phyloP scores from a whole-genome alignment of 2,113 vertebrate species.

The Fulmarus glacialis region DNA sequence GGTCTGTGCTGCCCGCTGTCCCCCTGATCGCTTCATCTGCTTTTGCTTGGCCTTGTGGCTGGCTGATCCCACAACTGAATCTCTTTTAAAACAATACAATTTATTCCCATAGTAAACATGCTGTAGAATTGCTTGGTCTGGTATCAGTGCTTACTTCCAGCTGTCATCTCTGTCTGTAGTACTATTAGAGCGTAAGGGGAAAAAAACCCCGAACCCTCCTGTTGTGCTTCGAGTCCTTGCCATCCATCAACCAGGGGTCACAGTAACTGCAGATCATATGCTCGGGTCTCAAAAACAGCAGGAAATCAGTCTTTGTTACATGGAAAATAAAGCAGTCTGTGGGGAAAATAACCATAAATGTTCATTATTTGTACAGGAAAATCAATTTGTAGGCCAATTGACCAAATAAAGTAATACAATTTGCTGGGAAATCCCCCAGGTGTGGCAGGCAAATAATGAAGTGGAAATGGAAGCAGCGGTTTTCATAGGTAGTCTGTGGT shows the following conservation, averaged over 20 bases:
- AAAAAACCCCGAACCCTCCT: neutral
- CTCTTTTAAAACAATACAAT: neutral
- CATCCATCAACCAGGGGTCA: constrained; percentile 44
- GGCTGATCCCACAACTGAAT: neutral
- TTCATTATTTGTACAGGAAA: constrained; percentile 81
- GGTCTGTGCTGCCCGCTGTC: neutral
- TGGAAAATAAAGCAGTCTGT: constrained; percentile 72
- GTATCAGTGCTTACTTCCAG: neutral
- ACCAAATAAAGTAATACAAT: constrained; percentile 79
- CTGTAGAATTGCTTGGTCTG: neutral
- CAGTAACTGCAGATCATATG: neutral
- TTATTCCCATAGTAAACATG: neutral
- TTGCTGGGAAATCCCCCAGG: constrained; percentile 74
- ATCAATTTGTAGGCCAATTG: constrained; percentile 79
- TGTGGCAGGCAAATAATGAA: constrained; percentile 23
- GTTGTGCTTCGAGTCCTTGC: neutral
- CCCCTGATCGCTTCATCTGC: neutral
- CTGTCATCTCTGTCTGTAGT: neutral
- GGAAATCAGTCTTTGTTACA: constrained; percentile 70
- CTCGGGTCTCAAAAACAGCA: constrained; percentile 44
- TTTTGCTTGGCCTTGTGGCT: neutral
- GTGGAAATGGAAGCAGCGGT: neutral
- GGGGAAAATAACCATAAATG: constrained; percentile 81
- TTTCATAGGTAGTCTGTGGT: neutral
- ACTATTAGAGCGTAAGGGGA: neutral